Base-by-base conservation (phyloP, 2,888 invertebrate genomes). In the Macaria notata region DNA sequence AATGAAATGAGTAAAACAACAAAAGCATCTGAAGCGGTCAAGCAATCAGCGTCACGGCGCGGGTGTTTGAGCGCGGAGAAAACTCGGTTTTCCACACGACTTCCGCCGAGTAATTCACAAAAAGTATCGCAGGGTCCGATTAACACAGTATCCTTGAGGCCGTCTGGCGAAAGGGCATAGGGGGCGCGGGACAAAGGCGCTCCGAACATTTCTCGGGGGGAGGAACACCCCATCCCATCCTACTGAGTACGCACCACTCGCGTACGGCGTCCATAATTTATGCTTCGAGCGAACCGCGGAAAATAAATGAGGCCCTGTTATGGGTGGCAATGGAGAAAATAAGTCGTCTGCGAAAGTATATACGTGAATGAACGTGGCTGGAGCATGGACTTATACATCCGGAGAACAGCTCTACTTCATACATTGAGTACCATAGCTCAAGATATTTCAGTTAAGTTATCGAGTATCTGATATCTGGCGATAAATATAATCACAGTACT, bases 91-190 rank as follows among this genome's bases (percentile, higher is more conserved):
- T 80, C 75, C 77, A 73, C 74, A 66, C 75, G 70, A 76, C 70
- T 76, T 76, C 72, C 71, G 72, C 9, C 67, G 69, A 73, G 70
- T 69, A 72, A 76, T 76, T 81, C 76, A 76, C 78, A 81, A 84
- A 86, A 85, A 84, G 74, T 81, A 84, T 83, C 78, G 74, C 78
- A 69, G 76, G 78, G 79, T 81, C 83, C 86, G 87, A 87, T 88
- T 89, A 89, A 86, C 86, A 88, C 86, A 84, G 88, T 87, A 89
- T 89, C 87, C 90, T 89, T 88, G 86, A 88, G 86, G 87, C 87
- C 79, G 83, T 86, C 87, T 78, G 81, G 80, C 81, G 88, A 88
- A 88, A 84, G 82, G 83, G 84, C 78, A 83, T 81, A 72, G 77
- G 81, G 84, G 82, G 86, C 83, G 86, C 83, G 83, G 81, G 78